Conservation (phyloP, 2,113 vertebrate species). For the Anhinga anhinga region DNA sequence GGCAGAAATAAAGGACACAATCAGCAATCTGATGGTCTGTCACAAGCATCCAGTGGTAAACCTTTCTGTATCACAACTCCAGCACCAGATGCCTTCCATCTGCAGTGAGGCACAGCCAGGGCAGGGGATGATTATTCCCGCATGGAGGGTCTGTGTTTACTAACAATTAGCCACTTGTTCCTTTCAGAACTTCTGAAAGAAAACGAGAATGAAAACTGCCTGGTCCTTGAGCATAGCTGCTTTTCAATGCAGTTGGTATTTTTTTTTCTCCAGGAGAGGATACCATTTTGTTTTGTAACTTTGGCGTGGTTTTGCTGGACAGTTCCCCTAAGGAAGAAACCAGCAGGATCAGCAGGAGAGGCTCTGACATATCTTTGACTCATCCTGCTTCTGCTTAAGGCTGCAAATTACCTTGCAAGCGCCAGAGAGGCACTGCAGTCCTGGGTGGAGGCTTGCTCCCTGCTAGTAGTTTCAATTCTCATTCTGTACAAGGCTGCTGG, state of each 20-base stretch:
- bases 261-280: not conserved
- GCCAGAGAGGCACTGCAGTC: not conserved
- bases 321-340: not conserved
- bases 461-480: not conserved
- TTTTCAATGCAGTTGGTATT: not conserved
- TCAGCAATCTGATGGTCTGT: not conserved
- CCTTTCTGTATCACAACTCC: not conserved
- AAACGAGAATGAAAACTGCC: not conserved
- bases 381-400: not conserved
- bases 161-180: not conserved
- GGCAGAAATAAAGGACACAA: not conserved
- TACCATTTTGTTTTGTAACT: not conserved
- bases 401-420: not conserved
- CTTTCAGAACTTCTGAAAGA: not conserved
- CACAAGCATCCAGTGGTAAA: not conserved
- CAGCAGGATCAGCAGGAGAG: not conserved
- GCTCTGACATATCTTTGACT: not conserved
- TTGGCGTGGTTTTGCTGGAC: not conserved
- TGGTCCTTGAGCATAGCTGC: not conserved
- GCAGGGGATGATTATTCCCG: not conserved
- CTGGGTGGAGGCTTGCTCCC: not conserved
- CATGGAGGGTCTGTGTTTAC: not conserved
- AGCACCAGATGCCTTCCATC: not conserved
- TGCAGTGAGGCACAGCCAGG: not conserved
- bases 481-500: not conserved